Evolutionary conservation across 2,797 vertebrate species (phyloP).

Genomic region (Phylloscopus collybita): DNA sequence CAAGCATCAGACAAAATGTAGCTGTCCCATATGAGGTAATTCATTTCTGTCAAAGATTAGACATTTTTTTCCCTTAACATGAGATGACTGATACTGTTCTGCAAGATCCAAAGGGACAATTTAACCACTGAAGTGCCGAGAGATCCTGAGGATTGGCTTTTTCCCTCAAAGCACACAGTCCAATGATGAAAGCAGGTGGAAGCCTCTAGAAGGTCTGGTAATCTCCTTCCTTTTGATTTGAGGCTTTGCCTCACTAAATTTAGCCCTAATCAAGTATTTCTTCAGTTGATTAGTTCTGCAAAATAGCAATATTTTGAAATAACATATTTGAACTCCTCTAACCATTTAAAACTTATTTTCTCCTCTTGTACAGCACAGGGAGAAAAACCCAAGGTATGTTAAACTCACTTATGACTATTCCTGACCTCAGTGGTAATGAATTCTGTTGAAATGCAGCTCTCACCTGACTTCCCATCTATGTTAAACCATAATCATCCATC

Average conservation of each 20-base stretch:
- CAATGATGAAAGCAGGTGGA: neutral
- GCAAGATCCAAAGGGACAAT: slow-evolving; percentile 61
- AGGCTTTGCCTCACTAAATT: neutral
- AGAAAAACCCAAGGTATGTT: neutral
- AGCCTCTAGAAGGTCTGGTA: neutral
- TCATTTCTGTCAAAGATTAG: slow-evolving; percentile 84
- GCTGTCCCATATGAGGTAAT: slow-evolving; percentile 80
- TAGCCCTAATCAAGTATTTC: neutral
- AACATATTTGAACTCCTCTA: neutral
- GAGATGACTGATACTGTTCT: slow-evolving; percentile 79
- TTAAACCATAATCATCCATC: neutral
- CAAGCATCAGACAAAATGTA: slow-evolving; percentile 79
- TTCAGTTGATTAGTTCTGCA: neutral
- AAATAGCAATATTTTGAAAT: neutral
- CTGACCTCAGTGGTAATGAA: accelerated
- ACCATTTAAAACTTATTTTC: neutral
- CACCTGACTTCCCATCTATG: accelerated
- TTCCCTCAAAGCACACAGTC: neutral
- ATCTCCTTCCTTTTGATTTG: neutral
- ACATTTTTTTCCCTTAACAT: slow-evolving; percentile 72
- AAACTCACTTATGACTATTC: neutral
- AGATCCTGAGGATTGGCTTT: neutral
- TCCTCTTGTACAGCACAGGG: neutral
- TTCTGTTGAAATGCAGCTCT: neutral
- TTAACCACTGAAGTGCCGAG: slow-evolving; percentile 70